Evolutionary conservation across 2,113 vertebrate species (phyloP).

Genomic region (Ceuthmochares aereus): DNA sequence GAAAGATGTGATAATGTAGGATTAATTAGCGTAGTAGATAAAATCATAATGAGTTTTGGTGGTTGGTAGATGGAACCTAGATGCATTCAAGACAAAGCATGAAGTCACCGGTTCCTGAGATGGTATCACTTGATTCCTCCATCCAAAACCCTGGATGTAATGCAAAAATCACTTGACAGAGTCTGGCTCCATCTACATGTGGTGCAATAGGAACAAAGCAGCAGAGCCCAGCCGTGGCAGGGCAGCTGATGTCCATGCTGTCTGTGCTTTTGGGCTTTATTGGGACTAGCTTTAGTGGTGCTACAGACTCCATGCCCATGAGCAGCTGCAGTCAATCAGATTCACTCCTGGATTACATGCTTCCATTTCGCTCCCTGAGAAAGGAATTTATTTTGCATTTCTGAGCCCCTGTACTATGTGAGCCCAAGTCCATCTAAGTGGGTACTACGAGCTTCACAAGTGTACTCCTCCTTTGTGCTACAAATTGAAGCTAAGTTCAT

Average conservation of each 20-base stretch:
- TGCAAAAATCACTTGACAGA: not conserved
- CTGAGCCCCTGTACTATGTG: not conserved
- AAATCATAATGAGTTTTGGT: not conserved
- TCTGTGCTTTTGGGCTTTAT: not conserved
- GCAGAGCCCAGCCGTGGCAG: not conserved
- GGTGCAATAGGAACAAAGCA: not conserved
- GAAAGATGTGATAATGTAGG: not conserved
- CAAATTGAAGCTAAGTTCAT: not conserved
- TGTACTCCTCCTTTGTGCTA: not conserved
- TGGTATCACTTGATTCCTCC: not conserved
- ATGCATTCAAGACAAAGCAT: not conserved
- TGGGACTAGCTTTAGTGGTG: not conserved
- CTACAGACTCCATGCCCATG: not conserved
- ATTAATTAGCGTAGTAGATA: not conserved
- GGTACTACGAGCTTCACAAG: not conserved
- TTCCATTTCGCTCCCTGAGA: not conserved
- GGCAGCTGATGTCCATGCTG: not conserved
- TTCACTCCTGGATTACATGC: not conserved
- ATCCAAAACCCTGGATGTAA: not conserved
- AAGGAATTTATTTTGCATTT: not conserved
- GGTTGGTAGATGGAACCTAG: not conserved
- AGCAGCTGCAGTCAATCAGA: not conserved
- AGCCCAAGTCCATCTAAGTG: not conserved
- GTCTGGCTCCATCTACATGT: not conserved
- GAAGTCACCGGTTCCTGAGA: not conserved